Evolutionary conservation across 2,797 vertebrate genomes (phyloP).

Genomic region (Lagorchestes hirsutus): DNA sequence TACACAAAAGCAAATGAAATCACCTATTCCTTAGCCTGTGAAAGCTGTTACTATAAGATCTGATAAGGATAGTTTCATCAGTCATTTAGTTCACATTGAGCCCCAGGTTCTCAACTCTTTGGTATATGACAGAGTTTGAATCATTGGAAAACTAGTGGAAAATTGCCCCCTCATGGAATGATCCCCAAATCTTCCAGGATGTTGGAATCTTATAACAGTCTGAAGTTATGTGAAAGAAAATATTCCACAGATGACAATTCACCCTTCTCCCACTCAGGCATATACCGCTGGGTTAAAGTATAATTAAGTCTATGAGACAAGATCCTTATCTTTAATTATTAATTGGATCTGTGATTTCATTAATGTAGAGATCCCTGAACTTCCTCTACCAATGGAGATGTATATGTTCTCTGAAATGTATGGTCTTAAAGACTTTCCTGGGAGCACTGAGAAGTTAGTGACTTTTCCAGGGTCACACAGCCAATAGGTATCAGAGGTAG

Average conservation of each 20-base stretch:
- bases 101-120: neutral
- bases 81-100: neutral
- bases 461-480: neutral
- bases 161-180: neutral
- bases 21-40: neutral
- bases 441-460: neutral
- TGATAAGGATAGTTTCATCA: neutral
- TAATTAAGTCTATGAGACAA: neutral
- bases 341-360: neutral
- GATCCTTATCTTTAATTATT: neutral
- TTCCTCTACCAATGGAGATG: neutral
- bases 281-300: neutral
- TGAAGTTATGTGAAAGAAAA: neutral
- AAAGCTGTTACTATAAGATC: neutral
- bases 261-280: no score
- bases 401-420: neutral
- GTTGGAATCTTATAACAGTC: neutral
- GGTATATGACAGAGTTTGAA: neutral
- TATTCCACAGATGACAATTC: neutral
- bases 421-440: neutral
- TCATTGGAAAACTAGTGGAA: neutral
- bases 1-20: neutral
- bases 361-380: neutral
- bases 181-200: neutral
- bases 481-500: neutral